Conservation (phyloP, 2,888 invertebrate genomes). For the Xestia rhomboidea region DNA sequence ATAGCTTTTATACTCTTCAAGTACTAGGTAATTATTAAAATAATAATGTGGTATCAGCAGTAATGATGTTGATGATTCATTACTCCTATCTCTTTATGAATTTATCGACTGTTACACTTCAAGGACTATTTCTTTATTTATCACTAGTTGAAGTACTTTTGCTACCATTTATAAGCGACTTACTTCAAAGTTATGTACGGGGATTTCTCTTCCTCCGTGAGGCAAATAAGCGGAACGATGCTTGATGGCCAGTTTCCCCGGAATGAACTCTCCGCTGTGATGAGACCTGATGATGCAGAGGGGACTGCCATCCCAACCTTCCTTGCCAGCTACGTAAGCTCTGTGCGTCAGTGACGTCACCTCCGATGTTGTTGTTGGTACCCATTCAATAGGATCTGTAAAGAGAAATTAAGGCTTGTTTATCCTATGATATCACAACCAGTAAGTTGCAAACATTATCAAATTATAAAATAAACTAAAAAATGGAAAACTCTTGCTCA, state of each 20-base stretch:
- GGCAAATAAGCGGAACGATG: constrained; percentile 83
- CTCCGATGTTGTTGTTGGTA: constrained; percentile 74
- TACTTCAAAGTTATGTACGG: constrained; percentile 88
- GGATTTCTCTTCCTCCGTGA: constrained; percentile 81
- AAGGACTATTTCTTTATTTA: constrained; percentile 1
- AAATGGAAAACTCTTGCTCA: neutral
- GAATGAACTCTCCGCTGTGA: constrained; percentile 83
- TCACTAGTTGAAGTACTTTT: too few relatives aligned
- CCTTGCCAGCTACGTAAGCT: constrained; percentile 84
- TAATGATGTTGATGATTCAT: neutral
- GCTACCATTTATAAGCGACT: neutral
- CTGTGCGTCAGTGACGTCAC: constrained; percentile 75
- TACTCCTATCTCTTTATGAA: neutral
- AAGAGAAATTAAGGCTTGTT: constrained; percentile 11
- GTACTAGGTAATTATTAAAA: neutral
- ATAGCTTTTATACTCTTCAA: neutral
- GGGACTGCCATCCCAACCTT: constrained; percentile 86
- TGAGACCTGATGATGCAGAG: constrained; percentile 86
- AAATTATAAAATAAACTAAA: neutral
- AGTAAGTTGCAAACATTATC: neutral
- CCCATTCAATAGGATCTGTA: constrained; percentile 81
- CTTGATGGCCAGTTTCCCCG: constrained; percentile 85
- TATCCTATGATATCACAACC: neutral
- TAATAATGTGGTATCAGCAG: neutral
- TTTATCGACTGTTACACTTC: neutral